These are phyloP conservation scores for Chromis chromis DNA, from an alignment of 2,797 vertebrate species.

Conservation along the genomic window DNA sequence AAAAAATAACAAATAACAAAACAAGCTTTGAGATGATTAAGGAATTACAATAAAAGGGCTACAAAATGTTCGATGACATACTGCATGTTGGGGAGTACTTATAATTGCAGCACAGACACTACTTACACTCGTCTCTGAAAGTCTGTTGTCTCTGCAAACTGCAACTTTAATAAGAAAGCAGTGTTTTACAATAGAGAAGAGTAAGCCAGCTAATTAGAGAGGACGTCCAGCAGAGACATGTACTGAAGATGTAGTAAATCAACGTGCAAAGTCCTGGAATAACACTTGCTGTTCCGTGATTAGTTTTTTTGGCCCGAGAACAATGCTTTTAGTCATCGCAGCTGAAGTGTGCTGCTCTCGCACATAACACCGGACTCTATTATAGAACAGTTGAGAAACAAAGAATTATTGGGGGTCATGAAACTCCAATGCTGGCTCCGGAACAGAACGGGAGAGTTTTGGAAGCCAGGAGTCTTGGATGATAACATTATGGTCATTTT, in stretches of 20 bases:
- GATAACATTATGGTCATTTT: constrained; percentile 16
- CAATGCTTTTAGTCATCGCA: constrained; percentile 29
- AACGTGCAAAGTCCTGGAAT: neutral
- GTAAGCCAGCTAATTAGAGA: constrained; percentile 9
- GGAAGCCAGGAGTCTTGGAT: constrained; percentile 11
- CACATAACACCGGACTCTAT: neutral
- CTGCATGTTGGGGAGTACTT: neutral
- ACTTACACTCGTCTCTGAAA: too few relatives aligned
- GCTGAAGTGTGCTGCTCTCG: constrained; percentile 16
- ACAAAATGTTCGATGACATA: neutral
- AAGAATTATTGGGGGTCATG: constrained; percentile 15
- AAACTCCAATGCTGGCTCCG: constrained; percentile 10
- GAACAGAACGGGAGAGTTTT: neutral
- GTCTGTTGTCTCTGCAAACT: neutral
- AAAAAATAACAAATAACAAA: neutral
- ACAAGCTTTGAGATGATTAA: neutral
- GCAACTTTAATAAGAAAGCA: constrained; percentile 3
- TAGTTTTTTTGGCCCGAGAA: constrained; percentile 15
- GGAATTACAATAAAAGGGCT: neutral
- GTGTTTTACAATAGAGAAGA: neutral
- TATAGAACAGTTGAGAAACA: constrained; percentile 1
- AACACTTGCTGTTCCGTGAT: constrained; percentile 7
- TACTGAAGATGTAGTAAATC: constrained; percentile 14
- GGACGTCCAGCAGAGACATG: constrained; percentile 1
- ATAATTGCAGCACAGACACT: neutral